Evolutionary conservation across 1,140 invertebrate genomes (phyloP), one percentile per base, ranked within the genome.

Genomic region (Caenorhabditis latens): DNA sequence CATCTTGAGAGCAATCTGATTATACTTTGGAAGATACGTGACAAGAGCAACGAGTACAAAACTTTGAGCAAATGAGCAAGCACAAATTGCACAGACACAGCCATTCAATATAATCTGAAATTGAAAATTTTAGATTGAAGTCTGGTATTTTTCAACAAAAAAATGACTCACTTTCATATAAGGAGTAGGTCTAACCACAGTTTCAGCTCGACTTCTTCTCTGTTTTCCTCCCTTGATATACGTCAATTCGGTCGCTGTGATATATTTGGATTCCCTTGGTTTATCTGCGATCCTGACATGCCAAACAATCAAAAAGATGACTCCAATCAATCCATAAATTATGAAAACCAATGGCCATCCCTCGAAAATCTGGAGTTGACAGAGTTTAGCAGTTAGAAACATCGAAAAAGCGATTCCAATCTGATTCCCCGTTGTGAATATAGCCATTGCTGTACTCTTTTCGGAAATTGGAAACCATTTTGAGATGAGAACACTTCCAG

Each of bases 381-480:
- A 87, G 11, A 88, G 57, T 42, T 84, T 67, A 2, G 88, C 84
- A 11, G 88, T 88, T 14, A 86, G 40, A 21, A 88, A 63, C 88
- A 88, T 88, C 3, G 84, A 75, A 57, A 87, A 19, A 7, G 88
- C 85, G 24, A 87, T 86, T 53, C 88, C 88, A 5, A 88, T 48
- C 40, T 88, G 88, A 50, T 88, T 88, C n/a, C 88, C 88, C 4
- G 88, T 88, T 13, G 88, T 88, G 83, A 86, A 88, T 16, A 88
- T 79, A 8, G 88, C 88, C 88, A 88, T 88, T 0, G 85, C 88
- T 16, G 88, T 88, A 32, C 79, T 84, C 42, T 86, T 86, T 58
- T 88, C 88, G 8, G 61, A 61, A 0, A 86, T 16, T 50, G 88
- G 85, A 57, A 88, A 88, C 88, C 88, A 88, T 71, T 84, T 84